These are phyloP conservation scores for Antrozous pallidus DNA, from an alignment of 2,797 vertebrate genomes.

Conservation along the genomic window DNA sequence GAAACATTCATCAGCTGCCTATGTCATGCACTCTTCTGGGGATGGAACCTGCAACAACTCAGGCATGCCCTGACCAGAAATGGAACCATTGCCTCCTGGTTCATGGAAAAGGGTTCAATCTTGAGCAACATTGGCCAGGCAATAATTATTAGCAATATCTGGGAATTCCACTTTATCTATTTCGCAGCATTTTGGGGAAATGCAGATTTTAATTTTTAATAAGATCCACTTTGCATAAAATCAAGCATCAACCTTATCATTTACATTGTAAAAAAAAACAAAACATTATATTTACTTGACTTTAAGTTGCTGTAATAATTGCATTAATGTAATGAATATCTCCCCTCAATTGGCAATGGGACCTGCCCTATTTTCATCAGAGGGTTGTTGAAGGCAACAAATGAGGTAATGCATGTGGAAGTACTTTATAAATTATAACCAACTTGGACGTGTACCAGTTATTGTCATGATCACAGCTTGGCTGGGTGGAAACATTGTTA, in stretches of 20 bases:
- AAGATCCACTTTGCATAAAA: not conserved
- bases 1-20: too few relatives aligned
- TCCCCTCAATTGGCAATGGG: not conserved
- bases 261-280: not conserved
- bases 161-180: not conserved
- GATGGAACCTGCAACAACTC: too few relatives aligned
- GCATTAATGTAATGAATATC: not conserved
- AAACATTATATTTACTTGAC: not conserved
- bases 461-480: not conserved
- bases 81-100: too few relatives aligned
- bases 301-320: slow-evolving; percentile 6
- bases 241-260: not conserved
- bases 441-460: slow-evolving; percentile 27
- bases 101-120: too few relatives aligned
- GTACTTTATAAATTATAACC: slow-evolving; percentile 37
- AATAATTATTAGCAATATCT: not conserved
- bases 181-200: not conserved
- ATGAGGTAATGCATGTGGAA: slow-evolving; percentile 15
- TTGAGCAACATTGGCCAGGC: too few relatives aligned
- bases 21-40: too few relatives aligned
- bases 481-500: not conserved
- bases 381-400: slow-evolving; percentile 29
- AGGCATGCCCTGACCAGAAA: too few relatives aligned
- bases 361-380: not conserved
- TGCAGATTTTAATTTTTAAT: slow-evolving; percentile 8